Evolutionary conservation across 2,797 vertebrate genomes (phyloP).

Genomic region (Cuculus canorus): DNA sequence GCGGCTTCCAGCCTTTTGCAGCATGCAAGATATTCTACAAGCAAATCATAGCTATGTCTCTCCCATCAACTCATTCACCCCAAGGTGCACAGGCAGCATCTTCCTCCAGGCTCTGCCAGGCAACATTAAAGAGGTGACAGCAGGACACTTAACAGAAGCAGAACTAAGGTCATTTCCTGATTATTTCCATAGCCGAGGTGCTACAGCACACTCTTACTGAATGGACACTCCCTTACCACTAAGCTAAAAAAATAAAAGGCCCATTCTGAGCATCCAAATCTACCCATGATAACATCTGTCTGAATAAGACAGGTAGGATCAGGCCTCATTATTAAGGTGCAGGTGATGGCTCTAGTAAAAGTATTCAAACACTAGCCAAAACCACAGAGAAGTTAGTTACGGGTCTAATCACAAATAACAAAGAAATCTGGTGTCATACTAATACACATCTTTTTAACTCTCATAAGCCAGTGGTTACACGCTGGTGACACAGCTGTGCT

Average conservation of each 20-base stretch:
- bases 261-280: background rate
- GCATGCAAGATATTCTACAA: background rate
- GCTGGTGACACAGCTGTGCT: background rate
- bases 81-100: background rate
- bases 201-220: background rate
- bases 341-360: background rate
- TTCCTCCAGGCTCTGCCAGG: background rate
- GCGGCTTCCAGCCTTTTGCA: background rate
- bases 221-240: background rate
- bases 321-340: background rate
- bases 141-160: background rate
- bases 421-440: background rate
- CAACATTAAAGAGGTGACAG: background rate
- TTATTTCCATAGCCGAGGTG: background rate
- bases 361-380: background rate
- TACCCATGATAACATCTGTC: background rate
- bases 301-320: background rate
- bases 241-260: background rate
- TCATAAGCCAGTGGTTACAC: background rate
- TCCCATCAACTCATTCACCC: background rate
- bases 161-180: background rate
- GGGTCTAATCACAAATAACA: background rate
- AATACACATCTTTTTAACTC: background rate
- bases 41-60: background rate
- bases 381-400: background rate